A percentile compares a stretch with the other conserved stretches of the same genome.
These are phyloP conservation scores for Lithophane ornitopus DNA, from an alignment of 2,888 invertebrate genomes.

Conservation along the genomic window DNA sequence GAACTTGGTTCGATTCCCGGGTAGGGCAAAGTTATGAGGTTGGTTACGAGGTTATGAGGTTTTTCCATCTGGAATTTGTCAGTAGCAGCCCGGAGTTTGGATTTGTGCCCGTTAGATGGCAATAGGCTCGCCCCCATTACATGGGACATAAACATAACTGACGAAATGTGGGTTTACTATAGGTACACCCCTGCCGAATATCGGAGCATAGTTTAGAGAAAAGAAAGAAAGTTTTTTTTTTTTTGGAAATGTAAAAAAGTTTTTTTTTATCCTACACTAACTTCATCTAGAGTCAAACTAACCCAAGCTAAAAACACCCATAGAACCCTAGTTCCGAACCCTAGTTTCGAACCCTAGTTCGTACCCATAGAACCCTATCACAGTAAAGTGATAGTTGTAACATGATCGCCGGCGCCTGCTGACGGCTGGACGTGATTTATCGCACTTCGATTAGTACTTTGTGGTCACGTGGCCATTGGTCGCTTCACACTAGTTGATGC, in stretches of 20 bases:
- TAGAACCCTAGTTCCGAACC: no score
- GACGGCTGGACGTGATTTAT: slow-evolving; percentile 22
- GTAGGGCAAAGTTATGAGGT: no score
- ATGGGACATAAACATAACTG: neutral
- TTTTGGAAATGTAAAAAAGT: no score
- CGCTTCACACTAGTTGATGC: no score
- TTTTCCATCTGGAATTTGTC: neutral
- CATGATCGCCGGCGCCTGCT: slow-evolving; percentile 18
- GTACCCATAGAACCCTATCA: neutral
- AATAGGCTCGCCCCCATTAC: neutral
- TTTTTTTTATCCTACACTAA: no score
- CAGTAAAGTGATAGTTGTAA: slow-evolving; percentile 29
- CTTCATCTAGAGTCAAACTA: no score
- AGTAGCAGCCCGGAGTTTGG: neutral
- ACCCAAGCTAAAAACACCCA: neutral
- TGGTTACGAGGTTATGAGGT: no score
- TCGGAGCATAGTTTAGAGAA: neutral
- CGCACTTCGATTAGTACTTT: neutral
- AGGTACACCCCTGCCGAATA: neutral
- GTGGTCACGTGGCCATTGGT: neutral
- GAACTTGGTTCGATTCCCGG: neutral
- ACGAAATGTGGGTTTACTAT: neutral
- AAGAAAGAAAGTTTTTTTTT: no score
- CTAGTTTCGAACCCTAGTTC: no score
- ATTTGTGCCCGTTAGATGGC: neutral